Evolutionary conservation across 2,113 vertebrate species (phyloP).

Genomic region (Tetrao urogallus): DNA sequence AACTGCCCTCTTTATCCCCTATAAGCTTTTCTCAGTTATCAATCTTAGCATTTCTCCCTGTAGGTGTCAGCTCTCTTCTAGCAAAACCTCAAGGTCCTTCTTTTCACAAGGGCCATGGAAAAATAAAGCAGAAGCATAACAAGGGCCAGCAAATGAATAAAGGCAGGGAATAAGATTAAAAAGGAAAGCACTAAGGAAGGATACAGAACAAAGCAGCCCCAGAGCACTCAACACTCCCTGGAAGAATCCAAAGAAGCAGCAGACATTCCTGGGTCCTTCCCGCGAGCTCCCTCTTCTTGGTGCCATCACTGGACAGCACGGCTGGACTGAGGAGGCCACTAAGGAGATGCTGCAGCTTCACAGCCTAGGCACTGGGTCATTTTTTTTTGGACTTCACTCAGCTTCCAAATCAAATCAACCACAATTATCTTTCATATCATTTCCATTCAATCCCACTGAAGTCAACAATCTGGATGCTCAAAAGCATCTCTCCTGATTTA

Average conservation of each 20-base stretch:
- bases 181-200: not conserved
- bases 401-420: not conserved
- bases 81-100: not conserved
- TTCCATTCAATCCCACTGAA: not conserved
- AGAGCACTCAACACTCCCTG: not conserved
- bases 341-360: not conserved
- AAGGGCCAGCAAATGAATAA: not conserved
- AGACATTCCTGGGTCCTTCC: not conserved
- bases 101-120: not conserved
- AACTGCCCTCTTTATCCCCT: not conserved
- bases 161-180: not conserved
- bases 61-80: not conserved
- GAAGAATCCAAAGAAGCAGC: not conserved
- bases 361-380: not conserved
- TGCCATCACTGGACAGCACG: not conserved
- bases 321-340: not conserved
- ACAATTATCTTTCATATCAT: not conserved
- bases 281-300: not conserved
- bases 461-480: not conserved
- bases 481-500: not conserved
- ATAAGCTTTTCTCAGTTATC: not conserved
- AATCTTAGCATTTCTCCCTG: not conserved
- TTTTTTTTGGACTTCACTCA: not conserved
- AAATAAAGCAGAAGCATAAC: not conserved
- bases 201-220: not conserved